Evolutionary conservation across 2,113 vertebrate species (phyloP).

Genomic region (Dolichallabes microphthalmus): DNA sequence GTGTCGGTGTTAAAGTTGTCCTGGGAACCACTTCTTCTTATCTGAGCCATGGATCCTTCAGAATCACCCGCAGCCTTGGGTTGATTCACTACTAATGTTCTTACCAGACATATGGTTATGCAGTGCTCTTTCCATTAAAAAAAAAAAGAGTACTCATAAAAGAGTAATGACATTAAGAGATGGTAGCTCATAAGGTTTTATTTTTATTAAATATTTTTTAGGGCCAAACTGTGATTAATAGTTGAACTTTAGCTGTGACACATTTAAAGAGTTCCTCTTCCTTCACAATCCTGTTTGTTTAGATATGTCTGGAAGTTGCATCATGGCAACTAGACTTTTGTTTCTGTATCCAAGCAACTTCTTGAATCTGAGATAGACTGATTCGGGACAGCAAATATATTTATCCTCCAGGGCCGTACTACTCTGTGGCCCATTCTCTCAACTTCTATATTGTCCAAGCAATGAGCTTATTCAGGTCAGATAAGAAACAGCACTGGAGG

Average conservation of each 20-base stretch:
- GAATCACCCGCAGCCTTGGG: not conserved
- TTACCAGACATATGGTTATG: not conserved
- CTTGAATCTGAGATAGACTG: too few relatives aligned
- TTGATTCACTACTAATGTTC: not conserved
- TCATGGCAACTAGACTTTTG: too few relatives aligned
- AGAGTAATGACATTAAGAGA: not conserved
- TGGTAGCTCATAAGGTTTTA: not conserved
- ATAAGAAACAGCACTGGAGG: too few relatives aligned
- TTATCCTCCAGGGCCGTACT: too few relatives aligned
- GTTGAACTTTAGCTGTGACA: not conserved
- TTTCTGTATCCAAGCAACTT: too few relatives aligned
- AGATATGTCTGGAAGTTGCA: not conserved
- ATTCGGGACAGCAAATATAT: too few relatives aligned
- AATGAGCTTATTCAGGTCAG: too few relatives aligned
- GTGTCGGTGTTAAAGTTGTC: not conserved
- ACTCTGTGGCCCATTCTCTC: too few relatives aligned
- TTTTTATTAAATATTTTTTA: not conserved
- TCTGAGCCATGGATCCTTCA: not conserved
- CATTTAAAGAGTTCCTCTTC: not conserved
- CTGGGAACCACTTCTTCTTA: not conserved
- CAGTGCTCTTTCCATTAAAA: not conserved
- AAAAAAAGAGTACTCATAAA: too few relatives aligned
- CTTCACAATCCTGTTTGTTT: not conserved
- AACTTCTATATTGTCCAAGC: too few relatives aligned
- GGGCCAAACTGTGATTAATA: not conserved